phyloP scores from a whole-genome alignment of 2,797 vertebrate genomes.

The Notolabrus celidotus region DNA sequence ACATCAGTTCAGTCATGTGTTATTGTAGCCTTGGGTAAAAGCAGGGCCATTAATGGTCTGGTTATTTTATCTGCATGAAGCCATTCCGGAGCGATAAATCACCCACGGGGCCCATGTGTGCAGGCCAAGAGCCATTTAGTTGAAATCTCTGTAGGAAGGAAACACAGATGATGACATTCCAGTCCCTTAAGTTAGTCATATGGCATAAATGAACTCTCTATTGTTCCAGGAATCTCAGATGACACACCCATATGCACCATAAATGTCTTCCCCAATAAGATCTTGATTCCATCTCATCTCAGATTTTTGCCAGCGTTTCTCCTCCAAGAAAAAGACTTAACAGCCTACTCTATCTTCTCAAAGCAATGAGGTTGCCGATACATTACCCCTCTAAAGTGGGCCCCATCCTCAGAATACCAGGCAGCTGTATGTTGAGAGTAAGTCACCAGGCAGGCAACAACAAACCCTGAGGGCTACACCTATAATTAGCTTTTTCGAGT shows the following conservation, averaged over 20 bases:
- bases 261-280: conserved; percentile 9
- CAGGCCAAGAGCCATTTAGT: conserved; percentile 54
- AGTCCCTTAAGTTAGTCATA: conserved; percentile 39
- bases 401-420: conserved; percentile 42
- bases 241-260: neutral
- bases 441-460: conserved; percentile 67
- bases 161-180: conserved; percentile 59
- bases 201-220: conserved; percentile 14
- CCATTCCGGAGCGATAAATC: conserved; percentile 79
- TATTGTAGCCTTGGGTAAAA: conserved; percentile 78
- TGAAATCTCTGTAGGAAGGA: conserved; percentile 56
- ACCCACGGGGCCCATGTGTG: conserved; percentile 57
- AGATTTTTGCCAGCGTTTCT: neutral
- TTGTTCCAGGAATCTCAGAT: conserved; percentile 3
- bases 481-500: conserved; percentile 79
- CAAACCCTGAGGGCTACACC: conserved; percentile 49
- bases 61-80: conserved; percentile 82
- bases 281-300: neutral
- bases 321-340: neutral
- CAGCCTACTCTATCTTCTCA: neutral
- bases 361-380: neutral
- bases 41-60: conserved; percentile 76
- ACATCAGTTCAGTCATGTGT: conserved; percentile 78
- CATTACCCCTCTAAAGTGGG: neutral
- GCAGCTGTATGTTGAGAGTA: conserved; percentile 53